These are phyloP conservation scores for Timema cristinae DNA, from an alignment of 2,888 invertebrate species.

Conservation along the genomic window DNA sequence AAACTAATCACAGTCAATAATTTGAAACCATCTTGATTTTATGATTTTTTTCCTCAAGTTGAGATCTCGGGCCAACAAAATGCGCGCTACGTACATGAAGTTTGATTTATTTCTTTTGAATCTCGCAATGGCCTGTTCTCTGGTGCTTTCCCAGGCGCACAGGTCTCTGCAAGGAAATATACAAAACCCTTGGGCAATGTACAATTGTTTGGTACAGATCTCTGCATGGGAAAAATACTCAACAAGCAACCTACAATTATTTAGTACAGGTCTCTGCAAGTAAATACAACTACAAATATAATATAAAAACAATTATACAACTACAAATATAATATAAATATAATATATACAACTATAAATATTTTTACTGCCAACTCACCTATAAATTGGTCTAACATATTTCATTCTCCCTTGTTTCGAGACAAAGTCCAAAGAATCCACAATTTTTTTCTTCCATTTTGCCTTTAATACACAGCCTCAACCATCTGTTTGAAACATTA, in stretches of 20 bases:
- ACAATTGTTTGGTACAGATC: not conserved
- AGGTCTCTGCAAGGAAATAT: slow-evolving; percentile 54
- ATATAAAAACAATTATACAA: too few relatives aligned
- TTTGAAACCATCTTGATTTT: too few relatives aligned
- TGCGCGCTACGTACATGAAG: too few relatives aligned
- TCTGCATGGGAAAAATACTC: not conserved
- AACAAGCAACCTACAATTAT: not conserved
- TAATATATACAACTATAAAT: not conserved
- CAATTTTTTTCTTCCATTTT: slow-evolving; percentile 62
- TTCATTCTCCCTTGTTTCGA: slow-evolving; percentile 88
- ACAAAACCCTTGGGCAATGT: not conserved
- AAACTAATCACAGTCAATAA: too few relatives aligned
- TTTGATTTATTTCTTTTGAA: too few relatives aligned
- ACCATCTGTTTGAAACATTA: slow-evolving; percentile 56
- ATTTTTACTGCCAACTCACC: slow-evolving; percentile 43
- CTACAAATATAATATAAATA: too few relatives aligned
- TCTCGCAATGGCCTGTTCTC: slow-evolving; percentile 50
- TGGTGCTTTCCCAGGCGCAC: slow-evolving; percentile 70
- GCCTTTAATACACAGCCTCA: slow-evolving; percentile 72
- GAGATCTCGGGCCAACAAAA: too few relatives aligned
- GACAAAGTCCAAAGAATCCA: slow-evolving; percentile 69
- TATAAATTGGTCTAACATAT: slow-evolving; percentile 82
- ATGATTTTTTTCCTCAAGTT: too few relatives aligned
- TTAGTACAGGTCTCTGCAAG: not conserved
- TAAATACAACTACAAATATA: too few relatives aligned